phyloP scores from a whole-genome alignment of 1,140 invertebrate genomes.

The Parasteatoda tepidariorum region DNA sequence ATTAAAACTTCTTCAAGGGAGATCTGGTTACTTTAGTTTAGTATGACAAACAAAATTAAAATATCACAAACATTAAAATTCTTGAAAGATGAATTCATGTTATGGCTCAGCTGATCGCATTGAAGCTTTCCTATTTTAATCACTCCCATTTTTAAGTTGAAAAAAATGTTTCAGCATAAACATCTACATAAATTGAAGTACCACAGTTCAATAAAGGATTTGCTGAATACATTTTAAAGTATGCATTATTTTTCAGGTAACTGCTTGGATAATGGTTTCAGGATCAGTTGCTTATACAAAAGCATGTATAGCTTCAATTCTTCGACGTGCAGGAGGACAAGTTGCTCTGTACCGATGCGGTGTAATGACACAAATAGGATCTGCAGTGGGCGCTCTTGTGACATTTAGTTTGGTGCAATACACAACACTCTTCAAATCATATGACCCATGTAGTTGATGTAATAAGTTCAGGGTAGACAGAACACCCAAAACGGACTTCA shows the following conservation, averaged over 20 bases:
- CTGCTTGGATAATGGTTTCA: constrained; percentile 77
- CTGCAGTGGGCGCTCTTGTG: constrained; percentile 78
- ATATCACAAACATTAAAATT: neutral
- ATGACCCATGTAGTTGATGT: constrained; percentile 30
- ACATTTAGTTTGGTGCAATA: constrained; percentile 82
- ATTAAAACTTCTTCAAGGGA: too few relatives aligned
- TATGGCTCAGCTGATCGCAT: neutral
- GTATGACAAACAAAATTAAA: too few relatives aligned
- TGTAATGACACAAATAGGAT: constrained; percentile 83
- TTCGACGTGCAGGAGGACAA: constrained; percentile 71
- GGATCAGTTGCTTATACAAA: constrained; percentile 83
- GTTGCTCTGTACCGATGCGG: constrained; percentile 80
- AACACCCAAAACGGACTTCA: neutral
- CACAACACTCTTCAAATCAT: constrained; percentile 73
- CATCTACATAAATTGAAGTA: too few relatives aligned
- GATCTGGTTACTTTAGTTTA: too few relatives aligned
- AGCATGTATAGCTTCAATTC: constrained; percentile 81
- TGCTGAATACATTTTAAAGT: too few relatives aligned
- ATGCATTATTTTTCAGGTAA: constrained; percentile 67
- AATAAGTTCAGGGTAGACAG: neutral
- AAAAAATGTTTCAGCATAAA: too few relatives aligned
- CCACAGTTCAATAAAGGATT: too few relatives aligned
- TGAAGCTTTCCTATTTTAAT: neutral
- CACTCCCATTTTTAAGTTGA: too few relatives aligned
- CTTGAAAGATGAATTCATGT: neutral